Base-by-base conservation (phyloP, 2,113 vertebrate species). In the Dromas ardeola region DNA sequence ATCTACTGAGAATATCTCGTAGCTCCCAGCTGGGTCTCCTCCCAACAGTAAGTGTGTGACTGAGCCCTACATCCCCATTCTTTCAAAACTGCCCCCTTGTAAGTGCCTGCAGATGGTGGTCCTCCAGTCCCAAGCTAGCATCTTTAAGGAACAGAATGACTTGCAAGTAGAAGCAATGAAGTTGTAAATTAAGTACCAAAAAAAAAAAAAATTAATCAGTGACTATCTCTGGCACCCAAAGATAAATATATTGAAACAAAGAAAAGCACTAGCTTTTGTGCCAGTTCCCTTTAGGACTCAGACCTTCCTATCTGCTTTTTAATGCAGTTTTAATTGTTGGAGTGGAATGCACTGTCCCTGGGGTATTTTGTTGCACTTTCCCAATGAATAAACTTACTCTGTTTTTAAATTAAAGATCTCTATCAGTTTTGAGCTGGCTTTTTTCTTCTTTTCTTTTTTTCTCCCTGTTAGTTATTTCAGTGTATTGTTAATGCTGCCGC, bases 391-490 rank as follows among this genome's bases (percentile, higher is more conserved):
- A 98, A 97, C 90, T 94, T 82, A 79, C 63, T 94, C 5, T 3
- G 13, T 88, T 98, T 97, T 98, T 98, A 98, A 98, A 98, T 98
- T 98, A 97, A 98, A 98, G 97, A 97, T 98, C 90, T 78, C 32
- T 98, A 97, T 98, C 98, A 89, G 61, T 88, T 92, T 95, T 29
- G 70, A 38, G 58, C 94, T 91, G 80, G 43, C 78, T 91, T 91
- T 94, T 94, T 88, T 91, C 11, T 91, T 53, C 40, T 65, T 65
- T 19, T 42, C 40, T 88, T 92, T 61, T 59, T 92, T 49, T 66
- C 25, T 72, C 53, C 27, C 47, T 62, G 4, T 55, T 78, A 74
- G 92, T 88, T 96, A 81, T 95, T 95, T 90, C 93, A 73, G 47
- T 82, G 45, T 93, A 61, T 92, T 93, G 52, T 95, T 98, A 83